Conservation (phyloP, 1,140 invertebrate genomes). For the Heliconius eleuchia region DNA sequence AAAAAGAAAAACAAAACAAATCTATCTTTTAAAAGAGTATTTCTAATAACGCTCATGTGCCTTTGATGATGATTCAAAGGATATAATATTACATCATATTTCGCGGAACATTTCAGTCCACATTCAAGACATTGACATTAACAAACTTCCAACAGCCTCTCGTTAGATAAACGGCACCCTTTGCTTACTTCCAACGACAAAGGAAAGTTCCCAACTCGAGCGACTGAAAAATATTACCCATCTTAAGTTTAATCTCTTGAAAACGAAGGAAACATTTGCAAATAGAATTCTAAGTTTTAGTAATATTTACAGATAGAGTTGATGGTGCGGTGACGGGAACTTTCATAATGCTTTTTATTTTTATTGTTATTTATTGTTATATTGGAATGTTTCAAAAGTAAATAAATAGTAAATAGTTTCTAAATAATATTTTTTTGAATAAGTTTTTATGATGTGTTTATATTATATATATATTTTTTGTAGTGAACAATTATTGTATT, state of each 20-base stretch:
- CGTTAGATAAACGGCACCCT: conserved; percentile 41
- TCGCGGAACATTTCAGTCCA: conserved; percentile 19
- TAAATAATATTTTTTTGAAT: not conserved
- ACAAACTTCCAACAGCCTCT: conserved; percentile 39
- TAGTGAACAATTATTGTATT: no score
- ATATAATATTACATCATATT: conserved; percentile 11
- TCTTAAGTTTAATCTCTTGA: conserved; percentile 70
- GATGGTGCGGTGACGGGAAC: conserved; percentile 9
- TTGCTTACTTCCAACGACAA: conserved; percentile 51
- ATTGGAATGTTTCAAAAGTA: not conserved
- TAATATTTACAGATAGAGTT: conserved; percentile 29
- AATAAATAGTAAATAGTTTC: no score
- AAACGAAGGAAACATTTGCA: conserved; percentile 64
- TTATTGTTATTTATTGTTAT: not conserved
- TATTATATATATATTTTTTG: no score
- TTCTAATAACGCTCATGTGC: not conserved
- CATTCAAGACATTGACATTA: conserved; percentile 36
- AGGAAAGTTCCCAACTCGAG: conserved; percentile 62
- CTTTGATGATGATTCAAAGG: conserved; percentile 18
- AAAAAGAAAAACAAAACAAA: not conserved
- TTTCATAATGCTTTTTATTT: not conserved
- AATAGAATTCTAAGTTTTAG: conserved; percentile 48
- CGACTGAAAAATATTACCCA: conserved; percentile 72
- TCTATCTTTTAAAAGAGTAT: not conserved
- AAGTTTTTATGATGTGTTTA: no score